Evolutionary conservation across 2,888 invertebrate genomes (phyloP).

Genomic region (Hypomecis punctinalis): DNA sequence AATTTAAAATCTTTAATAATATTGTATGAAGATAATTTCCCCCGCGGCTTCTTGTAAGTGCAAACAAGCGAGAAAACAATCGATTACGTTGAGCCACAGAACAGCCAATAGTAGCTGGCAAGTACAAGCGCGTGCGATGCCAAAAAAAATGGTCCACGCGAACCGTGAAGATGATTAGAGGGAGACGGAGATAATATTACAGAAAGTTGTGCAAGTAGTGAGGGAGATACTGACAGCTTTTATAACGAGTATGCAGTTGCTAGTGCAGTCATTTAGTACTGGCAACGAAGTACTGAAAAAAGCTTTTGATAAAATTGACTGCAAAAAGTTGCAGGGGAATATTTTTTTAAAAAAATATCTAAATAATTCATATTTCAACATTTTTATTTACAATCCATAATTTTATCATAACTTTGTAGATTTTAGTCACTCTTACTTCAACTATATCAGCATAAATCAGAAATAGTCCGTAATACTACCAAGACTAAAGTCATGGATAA

Average conservation of each 20-base stretch:
- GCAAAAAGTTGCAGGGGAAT: too few relatives aligned
- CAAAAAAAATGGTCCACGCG: slow-evolving; percentile 69
- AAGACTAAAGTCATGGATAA: too few relatives aligned
- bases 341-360: too few relatives aligned
- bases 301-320: too few relatives aligned
- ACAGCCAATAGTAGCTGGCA: slow-evolving; percentile 50
- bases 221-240: slow-evolving; percentile 1
- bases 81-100: slow-evolving; percentile 62
- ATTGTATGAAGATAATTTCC: slow-evolving; percentile 49
- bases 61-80: slow-evolving; percentile 69
- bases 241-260: slow-evolving; percentile 2
- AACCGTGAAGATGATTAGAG: slow-evolving; percentile 69
- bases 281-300: not conserved
- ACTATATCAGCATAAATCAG: too few relatives aligned
- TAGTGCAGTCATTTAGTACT: not conserved
- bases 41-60: slow-evolving; percentile 47
- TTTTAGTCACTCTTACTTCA: too few relatives aligned
- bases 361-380: too few relatives aligned
- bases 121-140: slow-evolving; percentile 69
- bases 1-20: slow-evolving; percentile 42
- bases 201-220: slow-evolving; percentile 47
- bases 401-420: too few relatives aligned
- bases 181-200: slow-evolving; percentile 57
- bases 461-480: too few relatives aligned
- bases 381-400: too few relatives aligned